Percentiles rank a stretch among this genome's conserved stretches.
phyloP scores from a whole-genome alignment of 2,888 invertebrate genomes.

The Heliconius ethilla region DNA sequence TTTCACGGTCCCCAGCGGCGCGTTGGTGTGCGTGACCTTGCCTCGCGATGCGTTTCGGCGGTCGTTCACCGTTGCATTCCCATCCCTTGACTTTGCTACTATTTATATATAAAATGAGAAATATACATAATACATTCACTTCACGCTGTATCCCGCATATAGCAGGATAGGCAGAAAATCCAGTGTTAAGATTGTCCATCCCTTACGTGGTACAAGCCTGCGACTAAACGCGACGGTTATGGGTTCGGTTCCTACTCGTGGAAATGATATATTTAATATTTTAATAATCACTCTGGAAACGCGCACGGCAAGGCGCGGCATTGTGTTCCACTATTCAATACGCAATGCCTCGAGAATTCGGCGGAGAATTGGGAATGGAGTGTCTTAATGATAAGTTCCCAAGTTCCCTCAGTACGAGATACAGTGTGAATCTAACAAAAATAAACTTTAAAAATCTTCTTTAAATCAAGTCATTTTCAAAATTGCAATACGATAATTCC shows the following conservation, averaged over 20 bases:
- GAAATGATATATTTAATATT: too few species aligned
- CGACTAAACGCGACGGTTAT: too few species aligned
- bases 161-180: not conserved
- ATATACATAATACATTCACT: not conserved
- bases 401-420: not conserved
- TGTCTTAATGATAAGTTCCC: too few species aligned
- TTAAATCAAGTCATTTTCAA: not conserved
- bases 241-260: too few species aligned
- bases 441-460: too few species aligned
- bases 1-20: constrained; percentile 69
- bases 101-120: constrained; percentile 44
- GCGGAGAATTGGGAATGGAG: not conserved
- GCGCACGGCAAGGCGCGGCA: not conserved
- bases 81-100: constrained; percentile 75
- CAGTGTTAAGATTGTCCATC: not conserved
- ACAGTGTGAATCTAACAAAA: not conserved
- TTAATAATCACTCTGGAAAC: not conserved
- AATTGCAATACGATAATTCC: too few species aligned
- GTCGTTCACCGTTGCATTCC: constrained; percentile 73
- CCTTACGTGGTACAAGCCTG: not conserved
- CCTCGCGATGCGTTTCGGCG: constrained; percentile 75
- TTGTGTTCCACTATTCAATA: not conserved
- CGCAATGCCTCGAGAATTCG: not conserved
- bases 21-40: constrained; percentile 78
- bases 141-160: not conserved